phyloP scores from a whole-genome alignment of 1,140 invertebrate species.

The Belonocnema kinseyi region DNA sequence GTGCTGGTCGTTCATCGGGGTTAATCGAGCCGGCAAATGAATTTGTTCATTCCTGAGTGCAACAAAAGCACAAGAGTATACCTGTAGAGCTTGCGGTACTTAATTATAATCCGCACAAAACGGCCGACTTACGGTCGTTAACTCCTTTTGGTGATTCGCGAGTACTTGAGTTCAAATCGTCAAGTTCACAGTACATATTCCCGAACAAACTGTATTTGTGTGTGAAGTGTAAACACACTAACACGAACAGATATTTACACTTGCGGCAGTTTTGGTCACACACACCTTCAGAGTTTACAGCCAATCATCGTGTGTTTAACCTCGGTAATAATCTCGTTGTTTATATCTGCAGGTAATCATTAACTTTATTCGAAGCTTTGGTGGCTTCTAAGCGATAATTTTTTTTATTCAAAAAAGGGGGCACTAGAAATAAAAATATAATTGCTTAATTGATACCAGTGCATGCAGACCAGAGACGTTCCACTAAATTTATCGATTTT shows the following conservation, averaged over 20 bases:
- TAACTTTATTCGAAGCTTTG: too few relatives aligned
- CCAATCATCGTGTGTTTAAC: constrained; percentile 56
- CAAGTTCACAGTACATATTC: constrained; percentile 31
- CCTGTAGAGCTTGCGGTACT: not conserved
- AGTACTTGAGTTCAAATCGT: constrained; percentile 40
- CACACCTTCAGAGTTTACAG: constrained; percentile 52
- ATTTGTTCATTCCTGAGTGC: constrained; percentile 14
- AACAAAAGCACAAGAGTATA: not conserved
- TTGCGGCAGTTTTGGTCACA: constrained; percentile 39
- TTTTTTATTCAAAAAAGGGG: too few relatives aligned
- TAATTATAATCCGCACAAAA: constrained; percentile 4
- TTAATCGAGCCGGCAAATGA: constrained; percentile 34
- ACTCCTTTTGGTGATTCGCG: constrained; percentile 11
- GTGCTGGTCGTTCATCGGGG: not conserved
- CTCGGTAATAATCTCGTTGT: constrained; percentile 61
- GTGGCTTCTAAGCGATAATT: too few relatives aligned
- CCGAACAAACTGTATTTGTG: constrained; percentile 26
- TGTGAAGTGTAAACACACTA: constrained; percentile 41
- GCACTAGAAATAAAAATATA: too few relatives aligned
- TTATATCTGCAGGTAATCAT: not conserved
- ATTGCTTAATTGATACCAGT: too few relatives aligned
- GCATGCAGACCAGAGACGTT: too few relatives aligned
- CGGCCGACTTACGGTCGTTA: not conserved
- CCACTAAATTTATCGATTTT: too few relatives aligned
- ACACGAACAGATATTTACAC: constrained; percentile 40